Evolutionary conservation across 1,140 invertebrate species (phyloP).

Genomic region (Neotoxoptera formosana): DNA sequence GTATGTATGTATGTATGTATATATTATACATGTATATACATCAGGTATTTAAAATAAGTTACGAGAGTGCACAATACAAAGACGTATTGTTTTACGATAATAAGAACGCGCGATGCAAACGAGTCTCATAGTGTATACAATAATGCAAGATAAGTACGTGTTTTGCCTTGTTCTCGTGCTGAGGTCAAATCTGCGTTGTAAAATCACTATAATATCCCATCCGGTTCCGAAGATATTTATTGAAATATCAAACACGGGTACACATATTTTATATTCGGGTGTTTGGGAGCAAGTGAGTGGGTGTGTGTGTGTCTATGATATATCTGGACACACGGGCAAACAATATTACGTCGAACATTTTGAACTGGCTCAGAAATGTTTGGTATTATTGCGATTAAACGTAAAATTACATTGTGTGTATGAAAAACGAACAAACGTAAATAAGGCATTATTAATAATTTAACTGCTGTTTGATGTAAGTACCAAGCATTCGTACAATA

Average conservation of each 20-base stretch:
- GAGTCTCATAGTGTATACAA: conserved; percentile 4
- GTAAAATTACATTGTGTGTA: no score
- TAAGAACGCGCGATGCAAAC: background rate
- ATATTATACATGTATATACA: background rate
- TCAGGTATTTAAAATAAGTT: background rate
- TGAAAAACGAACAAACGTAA: no score
- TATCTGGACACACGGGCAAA: background rate
- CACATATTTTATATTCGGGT: background rate
- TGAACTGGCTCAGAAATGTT: background rate
- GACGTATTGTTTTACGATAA: background rate
- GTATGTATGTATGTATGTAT: background rate
- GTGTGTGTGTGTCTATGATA: no score
- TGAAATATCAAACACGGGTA: background rate
- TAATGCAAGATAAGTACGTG: conserved; percentile 8
- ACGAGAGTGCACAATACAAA: conserved; percentile 4
- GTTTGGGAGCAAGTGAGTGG: no score
- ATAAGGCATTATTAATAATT: no score
- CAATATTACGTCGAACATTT: background rate
- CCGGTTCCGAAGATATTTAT: conserved; percentile 26
- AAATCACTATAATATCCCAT: background rate
- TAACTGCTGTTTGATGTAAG: no score
- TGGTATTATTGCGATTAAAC: no score
- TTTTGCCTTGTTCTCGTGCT: background rate
- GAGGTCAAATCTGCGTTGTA: background rate
- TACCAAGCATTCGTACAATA: no score